Conservation (phyloP, 2,888 invertebrate species). For the Escarpia spicata region DNA sequence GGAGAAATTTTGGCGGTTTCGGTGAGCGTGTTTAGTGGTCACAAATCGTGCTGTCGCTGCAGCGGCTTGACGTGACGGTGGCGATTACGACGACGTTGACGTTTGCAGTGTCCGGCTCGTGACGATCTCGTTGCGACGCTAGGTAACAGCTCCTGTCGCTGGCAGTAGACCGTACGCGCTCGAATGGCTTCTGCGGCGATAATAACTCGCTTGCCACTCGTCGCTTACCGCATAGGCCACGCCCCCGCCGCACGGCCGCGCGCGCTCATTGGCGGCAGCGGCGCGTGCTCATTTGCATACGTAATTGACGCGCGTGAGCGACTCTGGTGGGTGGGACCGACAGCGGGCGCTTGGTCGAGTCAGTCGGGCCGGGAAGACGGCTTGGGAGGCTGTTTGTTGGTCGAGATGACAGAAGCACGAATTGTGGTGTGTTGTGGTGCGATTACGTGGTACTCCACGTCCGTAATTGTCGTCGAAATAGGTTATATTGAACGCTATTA, state of each 20-base stretch:
- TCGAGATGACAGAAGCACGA: neutral
- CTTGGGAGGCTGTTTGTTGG: neutral
- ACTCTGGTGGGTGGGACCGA: neutral
- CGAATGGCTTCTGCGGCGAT: constrained; percentile 5
- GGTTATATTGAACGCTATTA: neutral
- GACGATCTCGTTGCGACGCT: neutral
- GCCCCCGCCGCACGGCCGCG: neutral
- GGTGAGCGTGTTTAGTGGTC: neutral
- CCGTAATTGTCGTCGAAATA: neutral
- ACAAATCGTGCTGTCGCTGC: neutral
- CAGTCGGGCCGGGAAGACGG: neutral
- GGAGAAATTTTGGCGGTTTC: constrained; percentile 13
- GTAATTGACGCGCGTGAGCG: constrained; percentile 5
- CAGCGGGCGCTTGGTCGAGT: neutral
- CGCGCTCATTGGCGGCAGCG: neutral
- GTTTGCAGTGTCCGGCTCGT: neutral
- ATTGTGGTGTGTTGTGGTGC: neutral
- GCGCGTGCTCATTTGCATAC: neutral
- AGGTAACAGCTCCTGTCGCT: neutral
- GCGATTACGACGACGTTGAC: neutral
- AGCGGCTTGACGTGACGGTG: neutral
- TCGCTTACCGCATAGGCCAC: neutral
- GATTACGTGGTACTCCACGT: neutral
- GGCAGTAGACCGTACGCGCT: neutral
- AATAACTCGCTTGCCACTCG: constrained; percentile 16